Base-by-base conservation (phyloP, 2,797 vertebrate species). In the Alectoris magna region DNA sequence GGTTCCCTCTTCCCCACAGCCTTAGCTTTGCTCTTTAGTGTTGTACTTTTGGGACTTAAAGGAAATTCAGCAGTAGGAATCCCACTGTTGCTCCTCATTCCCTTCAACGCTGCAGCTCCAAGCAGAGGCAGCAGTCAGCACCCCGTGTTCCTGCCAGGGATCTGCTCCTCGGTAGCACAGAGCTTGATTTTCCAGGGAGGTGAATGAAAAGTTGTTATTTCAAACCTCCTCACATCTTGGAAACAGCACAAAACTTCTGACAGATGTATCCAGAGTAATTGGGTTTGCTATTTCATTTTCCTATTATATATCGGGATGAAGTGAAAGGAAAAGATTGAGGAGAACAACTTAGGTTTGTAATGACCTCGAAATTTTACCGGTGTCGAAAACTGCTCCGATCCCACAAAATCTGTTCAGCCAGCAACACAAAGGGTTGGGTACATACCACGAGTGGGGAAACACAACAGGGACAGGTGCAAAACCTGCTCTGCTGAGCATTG, bases 401-500 rank as follows among this genome's bases (percentile, higher is more conserved):
- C 64, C 83, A 60, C 88, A 26, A 66, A 36, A 66, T 69, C 58
- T 63, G 26, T 29, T 60, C 84, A 29, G 15, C 36, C 4, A 46
- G 41, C 31, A 58, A 3, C 46, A 48, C 60, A 41, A 77, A 85
- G 72, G 66, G 60, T 31, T 6, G 34, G 12, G 70, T 29, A 16
- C 44, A 39, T 31, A 7, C 56, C 27, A 36, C 2, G 0, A 3
- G 4, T 72, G 49, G 6, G n/a, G 46, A 44, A 59, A 75, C 51
- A 49, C 43, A 43, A 23, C 60, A 44, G n/a, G 3, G 0, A 26
- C n/a, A 38, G 44, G 39, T 76, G 60, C 53, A 59, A 72, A 58
- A 82, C 15, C 49, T 80, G 15, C 34, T 84, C 22, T 0, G 0
- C 0, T 0, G n/a, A 59, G n/a, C 7, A 0, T 23, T 73, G 67